These are phyloP conservation scores for Boloria selene DNA, from an alignment of 2,888 invertebrate genomes.

Conservation along the genomic window DNA sequence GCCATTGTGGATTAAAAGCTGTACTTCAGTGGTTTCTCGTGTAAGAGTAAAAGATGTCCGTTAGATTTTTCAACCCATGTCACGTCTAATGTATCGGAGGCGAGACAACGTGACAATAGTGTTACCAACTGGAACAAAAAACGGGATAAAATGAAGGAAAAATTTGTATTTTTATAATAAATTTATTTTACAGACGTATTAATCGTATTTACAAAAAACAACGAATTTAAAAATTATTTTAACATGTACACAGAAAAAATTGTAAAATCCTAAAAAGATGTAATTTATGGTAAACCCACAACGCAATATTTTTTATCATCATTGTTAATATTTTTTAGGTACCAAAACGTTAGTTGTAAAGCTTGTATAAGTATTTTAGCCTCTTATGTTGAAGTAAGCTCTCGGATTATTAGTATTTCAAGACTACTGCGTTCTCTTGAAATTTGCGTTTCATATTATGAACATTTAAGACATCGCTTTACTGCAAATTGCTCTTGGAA, in stretches of 20 bases:
- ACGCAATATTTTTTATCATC: background rate
- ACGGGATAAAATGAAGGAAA: background rate
- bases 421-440: background rate
- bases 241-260: no score
- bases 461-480: no score
- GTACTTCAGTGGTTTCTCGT: constrained; percentile 11
- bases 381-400: constrained; percentile 5
- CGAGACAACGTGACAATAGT: constrained; percentile 29
- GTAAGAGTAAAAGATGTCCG: background rate
- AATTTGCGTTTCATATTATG: background rate
- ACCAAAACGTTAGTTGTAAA: background rate
- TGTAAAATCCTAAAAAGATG: no score
- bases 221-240: no score
- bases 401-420: background rate
- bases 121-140: background rate
- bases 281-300: no score
- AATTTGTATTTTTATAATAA: background rate
- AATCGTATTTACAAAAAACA: no score
- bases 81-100: constrained; percentile 29
- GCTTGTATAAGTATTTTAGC: constrained; percentile 3
- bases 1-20: background rate
- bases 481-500: no score
- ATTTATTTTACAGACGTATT: no score
- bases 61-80: constrained; percentile 24
- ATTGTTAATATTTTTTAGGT: constrained; percentile 17